Evolutionary conservation across 2,888 invertebrate genomes (phyloP).

Genomic region (Noctua pronuba): DNA sequence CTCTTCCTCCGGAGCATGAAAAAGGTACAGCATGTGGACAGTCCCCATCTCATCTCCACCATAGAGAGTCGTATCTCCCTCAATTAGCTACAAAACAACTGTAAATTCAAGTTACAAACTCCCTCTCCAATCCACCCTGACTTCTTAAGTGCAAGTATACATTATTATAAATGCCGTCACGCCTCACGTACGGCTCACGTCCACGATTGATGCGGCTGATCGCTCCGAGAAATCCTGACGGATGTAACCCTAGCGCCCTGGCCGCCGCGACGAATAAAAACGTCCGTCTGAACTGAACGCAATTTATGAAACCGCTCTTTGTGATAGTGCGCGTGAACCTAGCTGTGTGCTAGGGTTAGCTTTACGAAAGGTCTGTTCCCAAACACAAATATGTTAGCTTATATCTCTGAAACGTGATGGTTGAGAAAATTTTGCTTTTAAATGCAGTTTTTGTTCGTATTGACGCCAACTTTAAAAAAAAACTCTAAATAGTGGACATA

Average conservation of each 20-base stretch:
- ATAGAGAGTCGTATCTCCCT: background rate
- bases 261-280: slow-evolving; percentile 73
- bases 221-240: slow-evolving; percentile 66
- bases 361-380: background rate
- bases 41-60: background rate
- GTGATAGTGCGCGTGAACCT: slow-evolving; percentile 64
- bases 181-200: slow-evolving; percentile 56
- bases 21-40: background rate
- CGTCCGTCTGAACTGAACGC: slow-evolving; percentile 68
- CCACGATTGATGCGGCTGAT: slow-evolving; percentile 65
- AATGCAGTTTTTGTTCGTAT: background rate
- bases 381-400: background rate
- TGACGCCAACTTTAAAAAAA: background rate
- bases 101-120: slow-evolving; percentile 18
- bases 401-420: background rate
- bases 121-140: background rate
- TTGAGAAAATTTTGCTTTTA: background rate
- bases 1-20: background rate
- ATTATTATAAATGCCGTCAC: slow-evolving; percentile 65
- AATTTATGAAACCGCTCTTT: slow-evolving; percentile 77
- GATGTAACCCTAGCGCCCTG: slow-evolving; percentile 68
- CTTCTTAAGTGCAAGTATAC: slow-evolving; percentile 47
- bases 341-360: slow-evolving; percentile 22
- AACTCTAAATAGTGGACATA: background rate
- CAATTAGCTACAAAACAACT: slow-evolving; percentile 5